Conservation (phyloP, 2,797 vertebrate genomes). For the Somateria mollissima region DNA sequence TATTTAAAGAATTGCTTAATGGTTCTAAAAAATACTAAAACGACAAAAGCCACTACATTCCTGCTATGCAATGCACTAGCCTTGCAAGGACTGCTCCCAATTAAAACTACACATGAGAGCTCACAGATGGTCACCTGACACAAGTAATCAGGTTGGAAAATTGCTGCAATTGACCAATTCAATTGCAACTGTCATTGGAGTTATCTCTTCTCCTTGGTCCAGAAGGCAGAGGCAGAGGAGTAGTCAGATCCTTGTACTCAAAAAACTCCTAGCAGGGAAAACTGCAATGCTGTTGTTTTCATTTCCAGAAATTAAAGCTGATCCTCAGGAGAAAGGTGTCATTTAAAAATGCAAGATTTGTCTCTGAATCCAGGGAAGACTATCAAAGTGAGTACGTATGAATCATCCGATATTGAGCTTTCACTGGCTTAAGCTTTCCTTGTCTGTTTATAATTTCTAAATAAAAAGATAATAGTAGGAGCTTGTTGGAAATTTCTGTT, state of each 20-base stretch:
- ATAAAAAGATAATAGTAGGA: not conserved
- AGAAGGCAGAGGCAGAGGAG: not conserved
- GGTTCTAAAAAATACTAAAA: not conserved
- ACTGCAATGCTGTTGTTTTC: not conserved
- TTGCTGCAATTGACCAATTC: constrained; percentile 31
- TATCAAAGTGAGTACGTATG: not conserved
- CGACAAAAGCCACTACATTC: not conserved
- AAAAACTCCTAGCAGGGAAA: not conserved
- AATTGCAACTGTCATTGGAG: not conserved
- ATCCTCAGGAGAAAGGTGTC: not conserved
- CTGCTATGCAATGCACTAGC: not conserved
- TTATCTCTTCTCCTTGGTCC: not conserved
- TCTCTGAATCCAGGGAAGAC: not conserved
- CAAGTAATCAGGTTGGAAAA: constrained; percentile 38
- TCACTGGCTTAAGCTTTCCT: not conserved
- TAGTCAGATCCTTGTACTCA: not conserved
- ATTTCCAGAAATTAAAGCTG: constrained; percentile 18
- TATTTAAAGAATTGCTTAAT: not conserved
- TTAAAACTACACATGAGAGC: not conserved
- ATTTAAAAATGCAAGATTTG: not conserved
- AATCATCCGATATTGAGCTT: not conserved
- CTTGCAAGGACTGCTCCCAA: not conserved
- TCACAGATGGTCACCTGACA: not conserved
- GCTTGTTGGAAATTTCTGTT: not conserved
- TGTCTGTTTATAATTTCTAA: not conserved